Base-by-base conservation (phyloP, 2,888 invertebrate genomes). In the Thymelicus sylvestris region DNA sequence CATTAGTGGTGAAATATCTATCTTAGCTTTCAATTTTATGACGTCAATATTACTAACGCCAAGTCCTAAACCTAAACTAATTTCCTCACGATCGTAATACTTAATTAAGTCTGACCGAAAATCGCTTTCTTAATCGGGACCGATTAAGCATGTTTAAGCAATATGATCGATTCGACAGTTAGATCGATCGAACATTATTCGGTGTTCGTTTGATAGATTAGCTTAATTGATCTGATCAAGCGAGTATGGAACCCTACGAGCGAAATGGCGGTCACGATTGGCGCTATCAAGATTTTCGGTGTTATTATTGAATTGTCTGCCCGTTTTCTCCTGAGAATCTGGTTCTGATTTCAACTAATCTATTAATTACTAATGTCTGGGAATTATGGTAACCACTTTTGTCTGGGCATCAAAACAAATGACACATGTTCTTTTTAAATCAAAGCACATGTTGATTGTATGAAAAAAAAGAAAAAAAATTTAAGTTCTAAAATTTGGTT, bases 201-300 rank as follows among this genome's bases (percentile, higher is more conserved):
- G 69, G 69, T 69, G 69, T 65, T 65, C 59, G 60, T 60, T 70
- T 70, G 69, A 70, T 70, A 47, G 69, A 70, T 65, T 70, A 65
- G 31, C 57, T 70, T 70, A 70, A 70, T 70, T 70, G 69, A 70
- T 65, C 69, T 60, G 64, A 70, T 70, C 66, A n/a, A 41, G 31
- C 48, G 39, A 44, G 64, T 50, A 41, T 48, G 50, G 64, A 50
- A n/a, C 48, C 59, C 24, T 47, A 57, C 39, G 38, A 66, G 39
- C 55, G 66, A 50, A 57, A 48, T 63, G 39, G 55, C 57, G 69
- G 69, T 64, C 69, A 70, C 69, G 69, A 70, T 70, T 60, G 69
- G 64, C 6, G 19, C 59, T 70, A 70, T 70, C 69, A 70, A 70
- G 69, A 70, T 70, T 64, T 57, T 38, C 39, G 67, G 12, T 67